Percentiles rank a stretch among this genome's conserved stretches.
Conservation (phyloP, 2,113 vertebrate genomes). For the Oostethus manadensis region DNA sequence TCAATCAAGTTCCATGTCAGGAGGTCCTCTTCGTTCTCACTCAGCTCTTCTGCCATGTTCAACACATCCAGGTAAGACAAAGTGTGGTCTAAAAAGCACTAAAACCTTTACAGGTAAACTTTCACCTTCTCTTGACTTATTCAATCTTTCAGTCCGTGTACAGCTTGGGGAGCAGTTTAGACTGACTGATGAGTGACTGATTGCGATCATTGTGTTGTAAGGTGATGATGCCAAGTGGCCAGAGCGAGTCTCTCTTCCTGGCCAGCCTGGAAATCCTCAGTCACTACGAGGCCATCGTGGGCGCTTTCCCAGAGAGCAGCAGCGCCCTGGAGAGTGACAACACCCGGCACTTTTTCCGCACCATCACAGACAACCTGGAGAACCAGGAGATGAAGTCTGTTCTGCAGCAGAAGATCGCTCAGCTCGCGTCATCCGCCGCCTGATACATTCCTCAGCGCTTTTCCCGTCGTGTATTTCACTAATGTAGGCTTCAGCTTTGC, state of each 20-base stretch:
- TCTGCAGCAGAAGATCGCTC: conserved; percentile 88
- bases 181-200: background rate
- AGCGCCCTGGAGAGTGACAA: conserved; percentile 76
- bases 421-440: conserved; percentile 59
- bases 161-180: background rate
- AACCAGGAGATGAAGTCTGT: conserved; percentile 75
- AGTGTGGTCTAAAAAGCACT: background rate
- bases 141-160: too few species aligned
- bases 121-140: background rate
- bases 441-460: conserved; percentile 3
- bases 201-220: conserved; percentile 10
- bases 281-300: conserved; percentile 75
- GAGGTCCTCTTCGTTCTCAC: conserved; percentile 84
- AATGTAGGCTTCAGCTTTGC: background rate
- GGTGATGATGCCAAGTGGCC: conserved; percentile 82
- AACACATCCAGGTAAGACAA: conserved; percentile 77
- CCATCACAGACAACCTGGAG: conserved; percentile 77
- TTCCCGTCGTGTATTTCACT: background rate
- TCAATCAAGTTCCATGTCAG: conserved; percentile 47
- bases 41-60: conserved; percentile 89
- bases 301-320: conserved; percentile 65
- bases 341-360: conserved; percentile 82
- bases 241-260: conserved; percentile 76
- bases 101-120: background rate
- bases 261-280: conserved; percentile 84